A percentile compares a stretch with the other conserved stretches of the same genome.
phyloP scores from a whole-genome alignment of 2,888 invertebrate genomes.

The Heliconius hortense region DNA sequence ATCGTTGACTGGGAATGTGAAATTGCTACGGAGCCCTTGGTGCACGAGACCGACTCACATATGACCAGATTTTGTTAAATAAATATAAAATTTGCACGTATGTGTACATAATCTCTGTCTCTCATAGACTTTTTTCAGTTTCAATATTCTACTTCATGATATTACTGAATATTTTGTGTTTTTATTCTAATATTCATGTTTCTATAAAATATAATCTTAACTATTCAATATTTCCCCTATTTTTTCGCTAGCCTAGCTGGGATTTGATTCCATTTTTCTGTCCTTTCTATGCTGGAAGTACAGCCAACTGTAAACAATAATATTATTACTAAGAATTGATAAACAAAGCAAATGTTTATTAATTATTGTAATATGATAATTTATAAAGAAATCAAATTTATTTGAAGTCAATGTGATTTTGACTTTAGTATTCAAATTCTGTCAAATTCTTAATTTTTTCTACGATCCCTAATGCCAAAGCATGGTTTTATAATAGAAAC shows the following conservation, averaged over 20 bases:
- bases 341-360: no score
- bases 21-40: not conserved
- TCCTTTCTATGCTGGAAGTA: slow-evolving; percentile 84
- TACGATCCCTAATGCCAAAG: no score
- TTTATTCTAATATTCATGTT: not conserved
- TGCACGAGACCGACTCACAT: not conserved
- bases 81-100: no score
- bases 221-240: not conserved
- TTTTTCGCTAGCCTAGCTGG: not conserved
- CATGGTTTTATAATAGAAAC: no score
- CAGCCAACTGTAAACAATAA: slow-evolving; percentile 82
- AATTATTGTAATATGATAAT: no score
- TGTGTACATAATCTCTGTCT: no score
- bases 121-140: no score
- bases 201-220: not conserved
- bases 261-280: slow-evolving; percentile 49
- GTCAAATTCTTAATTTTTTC: no score
- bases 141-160: no score
- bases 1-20: not conserved
- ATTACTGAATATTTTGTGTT: not conserved
- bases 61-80: not conserved
- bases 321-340: not conserved
- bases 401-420: no score
- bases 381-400: no score
- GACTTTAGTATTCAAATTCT: no score